These are phyloP conservation scores for Spicauda simplicius DNA, from an alignment of 2,888 invertebrate genomes.

Conservation along the genomic window DNA sequence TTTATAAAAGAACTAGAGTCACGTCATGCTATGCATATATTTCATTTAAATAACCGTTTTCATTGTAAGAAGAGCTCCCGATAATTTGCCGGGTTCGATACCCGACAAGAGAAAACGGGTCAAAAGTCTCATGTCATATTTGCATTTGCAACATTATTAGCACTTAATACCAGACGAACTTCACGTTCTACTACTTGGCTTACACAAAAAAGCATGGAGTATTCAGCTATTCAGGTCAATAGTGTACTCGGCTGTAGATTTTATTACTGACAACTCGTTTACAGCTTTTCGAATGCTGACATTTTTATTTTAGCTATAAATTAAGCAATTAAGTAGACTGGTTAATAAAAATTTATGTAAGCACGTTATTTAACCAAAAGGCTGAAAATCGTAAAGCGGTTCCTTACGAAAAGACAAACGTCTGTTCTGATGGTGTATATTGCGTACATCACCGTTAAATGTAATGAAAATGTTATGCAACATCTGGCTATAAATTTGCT, in stretches of 20 bases:
- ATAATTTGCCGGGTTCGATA: too few species aligned
- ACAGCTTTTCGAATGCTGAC: constrained; percentile 23
- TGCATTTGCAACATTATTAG: background rate
- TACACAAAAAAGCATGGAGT: background rate
- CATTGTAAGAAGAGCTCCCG: too few species aligned
- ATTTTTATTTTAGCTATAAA: constrained; percentile 41
- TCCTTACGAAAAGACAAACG: background rate
- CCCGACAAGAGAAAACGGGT: too few species aligned
- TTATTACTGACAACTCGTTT: constrained; percentile 35
- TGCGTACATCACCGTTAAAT: too few species aligned
- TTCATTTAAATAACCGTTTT: too few species aligned
- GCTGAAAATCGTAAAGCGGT: background rate
- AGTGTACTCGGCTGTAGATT: constrained; percentile 21
- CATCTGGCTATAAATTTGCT: too few species aligned
- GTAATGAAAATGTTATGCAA: too few species aligned
- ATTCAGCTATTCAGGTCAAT: constrained; percentile 25
- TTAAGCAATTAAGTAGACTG: constrained; percentile 41
- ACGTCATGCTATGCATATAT: too few species aligned
- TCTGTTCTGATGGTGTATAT: background rate
- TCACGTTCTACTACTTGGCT: background rate
- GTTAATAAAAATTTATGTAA: constrained; percentile 42
- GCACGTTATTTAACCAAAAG: background rate
- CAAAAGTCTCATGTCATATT: too few species aligned
- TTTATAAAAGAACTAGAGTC: too few species aligned
- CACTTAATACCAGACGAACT: background rate